Evolutionary conservation across 2,797 vertebrate species (phyloP).

Genomic region (Spinus olivaceus): DNA sequence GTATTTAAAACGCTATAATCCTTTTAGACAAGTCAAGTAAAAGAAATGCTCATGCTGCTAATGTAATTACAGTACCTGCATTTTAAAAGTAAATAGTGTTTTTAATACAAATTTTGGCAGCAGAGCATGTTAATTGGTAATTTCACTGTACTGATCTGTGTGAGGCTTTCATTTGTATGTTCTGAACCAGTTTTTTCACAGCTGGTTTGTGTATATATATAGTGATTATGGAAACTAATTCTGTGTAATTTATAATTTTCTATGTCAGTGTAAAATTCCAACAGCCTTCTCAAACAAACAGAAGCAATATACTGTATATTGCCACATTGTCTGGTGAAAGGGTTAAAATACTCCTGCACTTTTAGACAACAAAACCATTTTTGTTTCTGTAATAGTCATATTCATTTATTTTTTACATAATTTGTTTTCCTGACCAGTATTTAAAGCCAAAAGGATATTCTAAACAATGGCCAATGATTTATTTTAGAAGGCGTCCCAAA

Average conservation of each 20-base stretch:
- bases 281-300: slow-evolving; percentile 78
- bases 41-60: slow-evolving; percentile 61
- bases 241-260: slow-evolving; percentile 86
- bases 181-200: slow-evolving; percentile 76
- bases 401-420: slow-evolving; percentile 77
- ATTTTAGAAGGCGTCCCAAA: slow-evolving; percentile 77
- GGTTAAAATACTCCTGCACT: slow-evolving; percentile 76
- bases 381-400: slow-evolving; percentile 76
- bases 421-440: slow-evolving; percentile 81
- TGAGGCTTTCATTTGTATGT: slow-evolving; percentile 76
- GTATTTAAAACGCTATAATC: slow-evolving; percentile 51
- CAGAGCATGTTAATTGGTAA: slow-evolving; percentile 73
- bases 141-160: slow-evolving; percentile 74
- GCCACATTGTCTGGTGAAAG: slow-evolving; percentile 76
- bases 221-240: slow-evolving; percentile 84
- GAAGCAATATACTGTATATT: slow-evolving; percentile 78
- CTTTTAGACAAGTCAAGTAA: slow-evolving; percentile 56
- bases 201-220: slow-evolving; percentile 81
- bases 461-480: slow-evolving; percentile 76
- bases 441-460: slow-evolving; percentile 81
- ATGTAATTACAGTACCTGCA: slow-evolving; percentile 51
- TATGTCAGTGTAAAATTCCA: slow-evolving; percentile 77
- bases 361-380: slow-evolving; percentile 76
- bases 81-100: slow-evolving; percentile 60
- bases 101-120: slow-evolving; percentile 66